phyloP scores from a whole-genome alignment of 1,140 invertebrate species.

The Parasteatoda tepidariorum region DNA sequence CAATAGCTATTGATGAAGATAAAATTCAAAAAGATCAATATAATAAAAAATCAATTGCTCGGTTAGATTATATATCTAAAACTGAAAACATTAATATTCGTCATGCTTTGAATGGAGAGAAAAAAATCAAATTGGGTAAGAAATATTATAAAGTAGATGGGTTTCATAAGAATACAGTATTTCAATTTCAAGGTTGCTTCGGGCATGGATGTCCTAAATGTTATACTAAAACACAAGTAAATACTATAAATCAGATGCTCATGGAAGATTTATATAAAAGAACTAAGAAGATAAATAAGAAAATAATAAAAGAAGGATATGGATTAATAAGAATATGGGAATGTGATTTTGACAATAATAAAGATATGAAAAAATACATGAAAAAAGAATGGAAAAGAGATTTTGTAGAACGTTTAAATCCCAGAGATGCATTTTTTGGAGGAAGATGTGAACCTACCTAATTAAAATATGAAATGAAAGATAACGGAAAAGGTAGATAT shows the following conservation, averaged over 20 bases:
- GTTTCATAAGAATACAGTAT: constrained; percentile 11
- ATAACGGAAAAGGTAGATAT: constrained; percentile 1
- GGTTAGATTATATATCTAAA: constrained; percentile 19
- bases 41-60: constrained; percentile 7
- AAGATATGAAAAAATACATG: constrained; percentile 8
- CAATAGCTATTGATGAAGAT: background rate
- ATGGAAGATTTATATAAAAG: constrained; percentile 6
- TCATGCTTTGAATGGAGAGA: background rate
- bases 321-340: constrained; percentile 7
- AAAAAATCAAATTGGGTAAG: constrained; percentile 1
- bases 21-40: background rate
- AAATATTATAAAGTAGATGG: constrained; percentile 5
- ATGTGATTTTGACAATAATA: constrained; percentile 13
- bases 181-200: background rate
- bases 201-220: background rate
- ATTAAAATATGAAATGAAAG: constrained; percentile 27
- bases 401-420: constrained; percentile 4
- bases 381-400: constrained; percentile 15
- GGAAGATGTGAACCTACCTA: constrained; percentile 7
- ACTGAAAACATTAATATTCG: background rate
- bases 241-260: background rate
- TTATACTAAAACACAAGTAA: background rate
- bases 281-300: constrained; percentile 2
- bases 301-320: background rate
- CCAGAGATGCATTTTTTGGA: background rate